Evolutionary conservation across 2,888 invertebrate genomes (phyloP).

Genomic region (Exocentrus adspersus): DNA sequence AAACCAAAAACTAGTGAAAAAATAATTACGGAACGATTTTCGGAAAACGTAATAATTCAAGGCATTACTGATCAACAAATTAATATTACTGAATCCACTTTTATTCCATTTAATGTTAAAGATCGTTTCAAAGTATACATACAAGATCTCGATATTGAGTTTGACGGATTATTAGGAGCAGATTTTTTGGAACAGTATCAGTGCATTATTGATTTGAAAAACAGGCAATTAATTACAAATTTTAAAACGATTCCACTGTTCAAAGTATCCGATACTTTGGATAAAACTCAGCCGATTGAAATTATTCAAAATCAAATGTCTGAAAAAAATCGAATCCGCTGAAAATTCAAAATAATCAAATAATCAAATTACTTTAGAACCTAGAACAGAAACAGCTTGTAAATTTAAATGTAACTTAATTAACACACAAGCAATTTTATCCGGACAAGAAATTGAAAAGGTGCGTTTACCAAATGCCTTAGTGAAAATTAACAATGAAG

Average conservation of each 20-base stretch:
- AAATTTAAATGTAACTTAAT: too few relatives aligned
- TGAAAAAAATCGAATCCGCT: too few relatives aligned
- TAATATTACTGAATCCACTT: constrained; percentile 19
- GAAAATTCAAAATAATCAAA: too few relatives aligned
- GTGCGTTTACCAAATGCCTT: too few relatives aligned
- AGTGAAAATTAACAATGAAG: too few relatives aligned
- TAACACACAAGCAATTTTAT: too few relatives aligned
- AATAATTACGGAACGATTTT: too few relatives aligned
- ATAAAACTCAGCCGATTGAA: not conserved
- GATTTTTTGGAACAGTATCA: constrained; percentile 26
- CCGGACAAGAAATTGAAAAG: too few relatives aligned
- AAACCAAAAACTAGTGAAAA: constrained; percentile 14
- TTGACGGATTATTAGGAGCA: constrained; percentile 21
- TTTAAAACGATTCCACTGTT: constrained; percentile 21
- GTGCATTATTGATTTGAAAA: constrained; percentile 20
- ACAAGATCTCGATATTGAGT: constrained; percentile 6
- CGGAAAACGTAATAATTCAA: constrained; percentile 22
- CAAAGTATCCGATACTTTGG: not conserved
- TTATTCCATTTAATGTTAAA: constrained; percentile 26
- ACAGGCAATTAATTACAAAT: constrained; percentile 21
- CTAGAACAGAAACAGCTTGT: too few relatives aligned
- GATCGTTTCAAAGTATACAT: constrained; percentile 25
- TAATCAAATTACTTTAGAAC: too few relatives aligned
- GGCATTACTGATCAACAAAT: constrained; percentile 27
- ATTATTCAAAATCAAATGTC: not conserved